Conservation (phyloP, 2,888 invertebrate species). For the Ommatoiulus sabulosus region DNA sequence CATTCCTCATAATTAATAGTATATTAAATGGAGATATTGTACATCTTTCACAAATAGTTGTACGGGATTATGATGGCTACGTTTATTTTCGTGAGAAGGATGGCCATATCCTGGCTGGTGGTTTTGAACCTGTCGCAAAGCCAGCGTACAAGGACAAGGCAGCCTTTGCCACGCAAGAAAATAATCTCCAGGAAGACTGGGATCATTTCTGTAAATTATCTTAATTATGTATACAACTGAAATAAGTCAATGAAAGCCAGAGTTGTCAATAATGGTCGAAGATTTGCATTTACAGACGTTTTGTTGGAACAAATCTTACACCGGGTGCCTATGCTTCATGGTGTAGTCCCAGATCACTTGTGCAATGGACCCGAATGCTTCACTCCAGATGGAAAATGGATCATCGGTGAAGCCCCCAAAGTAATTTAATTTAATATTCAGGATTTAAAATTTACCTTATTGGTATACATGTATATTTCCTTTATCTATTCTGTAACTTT, state of each 20-base stretch:
- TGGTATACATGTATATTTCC: background rate
- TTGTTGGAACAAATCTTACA: constrained; percentile 86
- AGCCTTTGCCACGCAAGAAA: constrained; percentile 51
- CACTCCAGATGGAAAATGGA: constrained; percentile 96
- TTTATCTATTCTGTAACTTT: background rate
- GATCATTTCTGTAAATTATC: constrained; percentile 83
- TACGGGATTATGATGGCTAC: constrained; percentile 88
- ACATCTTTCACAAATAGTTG: constrained; percentile 71
- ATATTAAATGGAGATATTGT: constrained; percentile 19
- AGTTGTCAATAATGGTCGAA: background rate
- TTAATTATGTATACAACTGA: too few relatives aligned
- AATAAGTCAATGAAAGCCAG: background rate
- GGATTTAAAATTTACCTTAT: background rate
- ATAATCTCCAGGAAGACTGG: constrained; percentile 87
- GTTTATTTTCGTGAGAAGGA: constrained; percentile 87
- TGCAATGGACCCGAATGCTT: constrained; percentile 94
- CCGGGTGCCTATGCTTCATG: constrained; percentile 82
- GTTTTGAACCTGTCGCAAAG: constrained; percentile 91
- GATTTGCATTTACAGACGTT: constrained; percentile 71
- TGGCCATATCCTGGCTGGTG: constrained; percentile 87
- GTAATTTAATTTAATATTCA: constrained; percentile 68
- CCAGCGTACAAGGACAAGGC: constrained; percentile 83
- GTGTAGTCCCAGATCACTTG: constrained; percentile 81
- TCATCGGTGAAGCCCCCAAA: constrained; percentile 94
- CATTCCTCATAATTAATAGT: background rate